Base-by-base conservation (phyloP, 2,113 vertebrate species). In the Bagarius yarrelli region DNA sequence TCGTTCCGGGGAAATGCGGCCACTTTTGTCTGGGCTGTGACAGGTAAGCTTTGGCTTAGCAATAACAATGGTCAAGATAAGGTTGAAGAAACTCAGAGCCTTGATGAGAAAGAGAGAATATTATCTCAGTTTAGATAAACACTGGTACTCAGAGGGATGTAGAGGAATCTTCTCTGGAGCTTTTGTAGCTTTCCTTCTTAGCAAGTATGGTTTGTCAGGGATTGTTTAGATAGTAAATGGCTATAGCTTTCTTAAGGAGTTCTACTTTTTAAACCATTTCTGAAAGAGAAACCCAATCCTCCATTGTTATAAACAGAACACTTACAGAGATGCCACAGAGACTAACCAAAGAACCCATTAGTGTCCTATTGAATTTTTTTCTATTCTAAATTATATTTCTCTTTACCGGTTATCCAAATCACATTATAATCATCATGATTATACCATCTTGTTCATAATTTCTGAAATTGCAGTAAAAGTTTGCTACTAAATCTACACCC, bases 51-150 rank as follows among this genome's bases (percentile, higher is more conserved):
- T 47, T 71, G 78, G 27, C n/a, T 50, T 66, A 16, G 32, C 76
- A 67, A 55, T 67, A 60, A 66, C 70, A 74, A 56, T 52, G 66
- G 60, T 44, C 47, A 47, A 75, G 70, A 74, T 74, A 63, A 80
- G 57, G 34, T 23, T 44, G 13, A 44, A 57, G 30, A 34, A 73
- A 25, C 44, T 81, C 50, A 18, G 61, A 72, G 79, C 21, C 15
- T 25, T 52, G 21, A 50, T 72, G 19, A 40, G 27, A 57, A 63
- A 40, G 16, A 71, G 36, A 59, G 25, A 36, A 47, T 19, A 72
- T 52, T 73, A 55, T 73, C 70, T 73, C 32, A 27, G 9, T 55
- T 32, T 32, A 55, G 70, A 55, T 55, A 73, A 73, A 73, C 70
- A 73, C 25, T 23, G 70, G 18, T 52, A 23, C 19, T 32, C 70